Percentiles rank a stretch among this genome's conserved stretches.
Evolutionary conservation across 2,113 vertebrate species (phyloP).

Genomic region (Phasianus colchicus): DNA sequence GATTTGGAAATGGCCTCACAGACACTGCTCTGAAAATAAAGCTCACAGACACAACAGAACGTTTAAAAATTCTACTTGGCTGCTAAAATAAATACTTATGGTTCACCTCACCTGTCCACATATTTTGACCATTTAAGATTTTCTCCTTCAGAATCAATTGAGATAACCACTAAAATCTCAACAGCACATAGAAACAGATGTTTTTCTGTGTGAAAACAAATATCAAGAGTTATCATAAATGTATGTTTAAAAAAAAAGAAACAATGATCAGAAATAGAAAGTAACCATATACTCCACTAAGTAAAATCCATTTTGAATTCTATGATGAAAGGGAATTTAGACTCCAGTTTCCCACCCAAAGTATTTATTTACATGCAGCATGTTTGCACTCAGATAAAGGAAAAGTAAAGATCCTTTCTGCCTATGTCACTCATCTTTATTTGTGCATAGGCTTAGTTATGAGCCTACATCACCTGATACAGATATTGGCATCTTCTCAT

Average conservation of each 20-base stretch:
- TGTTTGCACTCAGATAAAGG: not conserved
- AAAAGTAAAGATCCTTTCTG: not conserved
- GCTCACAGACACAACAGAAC: not conserved
- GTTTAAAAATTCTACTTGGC: not conserved
- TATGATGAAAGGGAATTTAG: not conserved
- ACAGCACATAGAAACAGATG: not conserved
- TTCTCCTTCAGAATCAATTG: not conserved
- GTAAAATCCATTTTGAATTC: not conserved
- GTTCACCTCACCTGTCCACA: conserved; percentile 27
- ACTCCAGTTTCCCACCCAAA: not conserved
- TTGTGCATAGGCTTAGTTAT: not conserved
- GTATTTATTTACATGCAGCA: not conserved
- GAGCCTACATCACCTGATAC: not conserved
- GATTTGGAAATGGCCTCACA: not conserved
- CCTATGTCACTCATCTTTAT: not conserved
- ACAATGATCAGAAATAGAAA: not conserved
- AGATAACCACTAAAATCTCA: not conserved
- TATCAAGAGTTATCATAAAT: not conserved
- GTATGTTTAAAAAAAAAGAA: not conserved
- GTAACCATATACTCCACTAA: not conserved
- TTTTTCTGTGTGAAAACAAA: too few species aligned
- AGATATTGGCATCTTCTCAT: not conserved
- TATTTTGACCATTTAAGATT: not conserved
- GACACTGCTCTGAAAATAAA: conserved; percentile 11
- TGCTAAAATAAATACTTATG: not conserved